Evolutionary conservation across 2,888 invertebrate species (phyloP), one percentile per base, ranked within the genome.

Genomic region (Pterobdella sp.): DNA sequence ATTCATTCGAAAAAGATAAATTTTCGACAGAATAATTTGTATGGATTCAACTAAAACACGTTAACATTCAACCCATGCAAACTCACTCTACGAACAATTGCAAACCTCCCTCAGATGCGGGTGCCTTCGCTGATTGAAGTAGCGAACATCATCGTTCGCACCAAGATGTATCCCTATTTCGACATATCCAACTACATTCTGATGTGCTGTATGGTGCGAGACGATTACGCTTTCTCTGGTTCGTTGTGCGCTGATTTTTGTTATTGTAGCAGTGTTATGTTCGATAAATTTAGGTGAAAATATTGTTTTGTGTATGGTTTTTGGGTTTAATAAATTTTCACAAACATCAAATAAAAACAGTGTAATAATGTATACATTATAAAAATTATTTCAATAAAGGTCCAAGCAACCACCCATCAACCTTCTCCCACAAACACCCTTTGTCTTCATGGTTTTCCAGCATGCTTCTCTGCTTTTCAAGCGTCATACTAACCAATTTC

Each of bases 161-260:
- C 97, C 80, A 95, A 97, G 88, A 97, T 98, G 96, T 98, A 91
- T 84, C 98, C 98, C 73, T 97, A 95, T 87, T 99, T 99, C 86
- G 97, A 98, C 85, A 90, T 96, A 81, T 96, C 96, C 79, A 95
- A 98, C 87, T 94, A 93, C 85, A 88, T 93, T 80, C 87, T 96
- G 79, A 94, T 93, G 87, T 94, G 95, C 82, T 87, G 96, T 80
- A 91, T 92, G 81, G 94, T 96, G 78, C 88, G 94, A 81, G 96
- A 97, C 85, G 96, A 97, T 78, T 71, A 71, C n/a, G 60, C 71
- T 34, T 56, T 71, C 56, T 60, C 71, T 56, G 71, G 71, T 71
- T 18, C 10, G 63, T 60, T 29, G 34, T 65, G 34, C 7, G 63
- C 14, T 42, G 49, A 42, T 42, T 7, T 14, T 42, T 7, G 49